Evolutionary conservation across 2,113 vertebrate species (phyloP), one percentile per base, ranked within the genome.

Genomic region (Daphoenositta chrysoptera): DNA sequence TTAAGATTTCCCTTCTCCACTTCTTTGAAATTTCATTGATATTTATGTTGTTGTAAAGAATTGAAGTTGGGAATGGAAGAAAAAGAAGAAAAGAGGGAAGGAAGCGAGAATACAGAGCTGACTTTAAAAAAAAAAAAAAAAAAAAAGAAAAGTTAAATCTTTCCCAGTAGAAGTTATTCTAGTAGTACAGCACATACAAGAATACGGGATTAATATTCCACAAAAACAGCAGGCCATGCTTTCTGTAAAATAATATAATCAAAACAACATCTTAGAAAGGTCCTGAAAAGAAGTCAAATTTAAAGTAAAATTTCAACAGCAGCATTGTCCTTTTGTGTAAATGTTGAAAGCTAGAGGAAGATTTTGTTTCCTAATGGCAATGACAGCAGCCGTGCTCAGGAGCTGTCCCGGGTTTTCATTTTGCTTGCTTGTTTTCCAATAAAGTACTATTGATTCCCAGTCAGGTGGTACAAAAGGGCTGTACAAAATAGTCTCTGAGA

Each of bases 341-440:
- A 87, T 31, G 50, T 33, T 79, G 66, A 28, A 91, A 82, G 21
- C 3, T 20, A 21, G 47, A 54, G 53, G 48, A 83, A 85, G 40
- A 44, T 48, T 53, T 78, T 48, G 40, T 13, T 26, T 71, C 69
- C 45, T 45, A 33, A 13, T 33, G 31, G 75, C 51, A 75, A 58
- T 9, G 15, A 23, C 44, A 83, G 56, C 64, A 68, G 45, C n/a
- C 51, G 56, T 23, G 35, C 80, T 45, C 24, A 64, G 37, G 33
- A 48, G 28, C 73, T 66, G 60, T 56, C 92, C 24, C 1, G 4
- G 27, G 54, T 71, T 93, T 87, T 94, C 71, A 77, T 94, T 96
- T 73, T 92, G n/a, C 76, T 91, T 89, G 81, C 73, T 93, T 94
- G 89, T 89, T 94, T 91, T 96, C 68, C 89, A 94, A 60, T 87